Conservation (phyloP, 2,888 invertebrate species). For the Orgyia antiqua region DNA sequence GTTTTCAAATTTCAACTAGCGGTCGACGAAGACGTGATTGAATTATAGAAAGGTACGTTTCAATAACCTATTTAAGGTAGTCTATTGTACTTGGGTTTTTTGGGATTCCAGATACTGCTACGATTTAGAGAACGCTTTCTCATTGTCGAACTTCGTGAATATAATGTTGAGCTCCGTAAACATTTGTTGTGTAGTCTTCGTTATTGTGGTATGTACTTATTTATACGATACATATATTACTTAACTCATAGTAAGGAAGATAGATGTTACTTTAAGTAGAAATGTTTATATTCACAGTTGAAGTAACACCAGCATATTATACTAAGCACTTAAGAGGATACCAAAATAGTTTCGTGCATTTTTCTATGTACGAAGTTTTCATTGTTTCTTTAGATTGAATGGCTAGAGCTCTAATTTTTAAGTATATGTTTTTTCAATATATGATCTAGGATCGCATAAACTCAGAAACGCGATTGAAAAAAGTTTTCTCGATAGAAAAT, state of each 20-base stretch:
- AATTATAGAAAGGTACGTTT: slow-evolving; percentile 14
- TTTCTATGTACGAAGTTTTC: no score
- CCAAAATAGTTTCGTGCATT: no score
- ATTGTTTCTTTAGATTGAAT: no score
- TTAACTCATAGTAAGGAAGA: not conserved
- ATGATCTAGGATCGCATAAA: no score
- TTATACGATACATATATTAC: not conserved
- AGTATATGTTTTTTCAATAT: no score
- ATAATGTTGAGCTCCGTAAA: slow-evolving; percentile 64
- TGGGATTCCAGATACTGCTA: slow-evolving; percentile 53
- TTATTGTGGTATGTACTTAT: slow-evolving; percentile 53
- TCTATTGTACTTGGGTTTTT: slow-evolving; percentile 20
- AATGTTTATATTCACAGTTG: no score
- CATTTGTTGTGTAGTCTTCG: slow-evolving; percentile 67
- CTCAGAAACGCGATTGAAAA: no score
- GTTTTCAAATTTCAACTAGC: slow-evolving; percentile 4
- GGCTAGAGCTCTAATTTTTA: no score
- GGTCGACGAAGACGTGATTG: slow-evolving; percentile 11
- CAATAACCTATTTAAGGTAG: slow-evolving; percentile 7
- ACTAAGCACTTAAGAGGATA: no score
- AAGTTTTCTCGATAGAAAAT: no score
- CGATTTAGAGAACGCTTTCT: slow-evolving; percentile 61
- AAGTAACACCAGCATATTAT: no score
- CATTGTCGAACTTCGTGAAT: slow-evolving; percentile 57
- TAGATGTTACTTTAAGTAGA: not conserved